Evolutionary conservation across 2,797 vertebrate genomes (phyloP).

Genomic region (Danio kyathit): DNA sequence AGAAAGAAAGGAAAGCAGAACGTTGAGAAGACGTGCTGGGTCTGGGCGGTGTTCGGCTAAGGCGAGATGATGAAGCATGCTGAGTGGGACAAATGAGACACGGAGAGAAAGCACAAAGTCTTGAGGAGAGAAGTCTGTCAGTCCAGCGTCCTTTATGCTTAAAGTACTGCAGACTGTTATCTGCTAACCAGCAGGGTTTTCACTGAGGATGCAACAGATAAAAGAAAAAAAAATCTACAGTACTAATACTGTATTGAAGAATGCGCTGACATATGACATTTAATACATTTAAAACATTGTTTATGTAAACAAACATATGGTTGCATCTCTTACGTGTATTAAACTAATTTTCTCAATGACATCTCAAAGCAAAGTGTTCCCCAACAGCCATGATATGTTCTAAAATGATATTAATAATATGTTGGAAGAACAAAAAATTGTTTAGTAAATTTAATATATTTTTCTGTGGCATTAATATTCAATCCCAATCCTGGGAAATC

Average conservation of each 20-base stretch:
- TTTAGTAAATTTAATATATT: no score
- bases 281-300: background rate
- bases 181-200: conserved; percentile 10
- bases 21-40: conserved; percentile 7
- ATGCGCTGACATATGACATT: background rate
- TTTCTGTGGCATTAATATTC: no score
- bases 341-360: background rate
- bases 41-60: conserved; percentile 9
- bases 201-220: background rate
- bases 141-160: conserved; percentile 6
- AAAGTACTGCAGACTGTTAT: conserved; percentile 18
- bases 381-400: background rate
- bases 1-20: conserved; percentile 9
- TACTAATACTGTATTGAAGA: background rate
- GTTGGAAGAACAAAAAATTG: no score
- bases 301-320: background rate
- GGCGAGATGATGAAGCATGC: conserved; percentile 44
- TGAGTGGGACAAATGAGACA: conserved; percentile 41
- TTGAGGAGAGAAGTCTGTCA: conserved; percentile 5
- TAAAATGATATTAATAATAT: no score
- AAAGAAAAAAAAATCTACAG: background rate
- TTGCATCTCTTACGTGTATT: background rate
- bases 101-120: conserved; percentile 25
- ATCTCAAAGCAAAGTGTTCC: background rate
- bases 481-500: no score